Base-by-base conservation (phyloP, 2,888 invertebrate species). In the Watsonalla cultraria region DNA sequence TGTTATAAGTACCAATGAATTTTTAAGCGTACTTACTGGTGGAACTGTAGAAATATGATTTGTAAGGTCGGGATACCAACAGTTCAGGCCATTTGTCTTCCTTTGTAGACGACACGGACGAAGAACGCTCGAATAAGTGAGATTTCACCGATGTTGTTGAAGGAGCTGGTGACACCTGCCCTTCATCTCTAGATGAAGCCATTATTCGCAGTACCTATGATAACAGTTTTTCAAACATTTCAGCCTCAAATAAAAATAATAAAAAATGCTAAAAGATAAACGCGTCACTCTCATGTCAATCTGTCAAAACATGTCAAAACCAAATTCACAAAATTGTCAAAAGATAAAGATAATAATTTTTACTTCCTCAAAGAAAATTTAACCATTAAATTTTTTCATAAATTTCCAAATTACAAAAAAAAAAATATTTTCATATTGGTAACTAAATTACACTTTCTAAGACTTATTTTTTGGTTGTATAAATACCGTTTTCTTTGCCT, bases 21-120 rank as follows among this genome's bases (percentile, higher is more conserved):
- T n/a, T n/a, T n/a, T n/a, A n/a, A n/a, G n/a, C n/a, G n/a, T n/a
- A 86, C 90, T 90, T 80, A 91, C 91, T 75, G 65, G 81, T 84
- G 51, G 84, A 77, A 67, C 80, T 85, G 68, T 83, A 88, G 63
- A 78, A 89, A 67, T 86, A 87, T 0, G 87, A 88, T 66, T 82
- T 86, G 55, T 87, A 80, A 24, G 91, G 90, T 68, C 78, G 84
- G 52, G 90, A 84, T 66, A 91, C 62, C 62, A 91, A 71, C 58
- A 91, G 77, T 78, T 91, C 91, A 68, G 91, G 91, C 91, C 91
- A 91, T 81, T 83, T 90, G 68, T 90, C 90, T 61, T 85, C 86
- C 57, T 65, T 87, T 39, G 75, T 69, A 46, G 90, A 89, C 35
- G 86, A 70, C 58, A 82, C 74, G 39, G 89, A 87, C 39, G 88